Conservation (phyloP, 2,113 vertebrate genomes). For the Cygnus buccinator region DNA sequence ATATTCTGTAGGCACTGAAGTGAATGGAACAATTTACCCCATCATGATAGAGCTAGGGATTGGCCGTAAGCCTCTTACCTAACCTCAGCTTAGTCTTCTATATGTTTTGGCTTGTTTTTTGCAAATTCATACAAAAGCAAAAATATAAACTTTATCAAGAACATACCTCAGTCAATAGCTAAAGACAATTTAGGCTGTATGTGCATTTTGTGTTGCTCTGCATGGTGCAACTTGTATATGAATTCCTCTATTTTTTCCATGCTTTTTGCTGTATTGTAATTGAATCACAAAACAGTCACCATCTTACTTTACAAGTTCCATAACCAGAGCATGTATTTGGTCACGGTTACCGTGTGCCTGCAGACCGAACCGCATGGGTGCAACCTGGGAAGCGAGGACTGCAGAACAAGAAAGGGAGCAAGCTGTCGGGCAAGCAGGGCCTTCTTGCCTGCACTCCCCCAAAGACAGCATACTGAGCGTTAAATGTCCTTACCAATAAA, state of each 20-base stretch:
- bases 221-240: not conserved
- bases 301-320: not conserved
- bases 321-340: not conserved
- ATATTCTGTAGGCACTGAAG: not conserved
- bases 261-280: not conserved
- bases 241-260: not conserved
- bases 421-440: not conserved
- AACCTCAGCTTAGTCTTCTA: not conserved
- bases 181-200: not conserved
- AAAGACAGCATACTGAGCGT: not conserved
- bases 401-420: not conserved
- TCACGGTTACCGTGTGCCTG: not conserved
- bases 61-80: not conserved
- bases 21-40: not conserved
- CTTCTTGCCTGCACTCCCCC: not conserved
- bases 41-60: not conserved
- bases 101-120: not conserved
- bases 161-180: not conserved
- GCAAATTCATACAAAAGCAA: not conserved
- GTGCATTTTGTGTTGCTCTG: not conserved
- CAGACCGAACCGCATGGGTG: not conserved
- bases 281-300: not conserved
- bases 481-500: not conserved
- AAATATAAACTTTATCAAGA: not conserved
- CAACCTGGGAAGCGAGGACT: not conserved